phyloP scores from a whole-genome alignment of 2,888 invertebrate genomes.

The Vannuccia rotundouncinata region DNA sequence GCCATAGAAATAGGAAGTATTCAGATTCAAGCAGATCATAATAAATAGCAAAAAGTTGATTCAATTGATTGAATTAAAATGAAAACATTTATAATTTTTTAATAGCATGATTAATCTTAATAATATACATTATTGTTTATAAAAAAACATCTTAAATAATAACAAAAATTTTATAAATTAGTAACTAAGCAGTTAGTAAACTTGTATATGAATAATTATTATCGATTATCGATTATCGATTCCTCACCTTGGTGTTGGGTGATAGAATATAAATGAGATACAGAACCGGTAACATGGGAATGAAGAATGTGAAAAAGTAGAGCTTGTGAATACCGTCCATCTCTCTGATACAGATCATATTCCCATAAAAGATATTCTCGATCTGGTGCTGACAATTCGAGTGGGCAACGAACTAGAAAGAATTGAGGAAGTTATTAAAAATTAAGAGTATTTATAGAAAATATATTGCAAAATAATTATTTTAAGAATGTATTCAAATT shows the following conservation, averaged over 20 bases:
- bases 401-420: slow-evolving; percentile 41
- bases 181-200: neutral
- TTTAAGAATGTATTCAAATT: too few relatives aligned
- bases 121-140: too few relatives aligned
- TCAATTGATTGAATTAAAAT: too few relatives aligned
- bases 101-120: too few relatives aligned
- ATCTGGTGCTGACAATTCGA: slow-evolving; percentile 41
- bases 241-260: slow-evolving; percentile 39
- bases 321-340: slow-evolving; percentile 28
- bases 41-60: too few relatives aligned
- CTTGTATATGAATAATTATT: neutral
- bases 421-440: too few relatives aligned
- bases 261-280: slow-evolving; percentile 39
- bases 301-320: slow-evolving; percentile 31
- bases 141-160: too few relatives aligned
- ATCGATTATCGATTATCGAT: neutral
- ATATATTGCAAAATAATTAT: too few relatives aligned
- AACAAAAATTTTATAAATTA: neutral
- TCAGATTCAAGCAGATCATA: too few relatives aligned
- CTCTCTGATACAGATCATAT: slow-evolving; percentile 38
- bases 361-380: slow-evolving; percentile 39
- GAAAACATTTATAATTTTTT: too few relatives aligned
- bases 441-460: too few relatives aligned
- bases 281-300: slow-evolving; percentile 40
- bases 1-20: too few relatives aligned